A percentile compares a stretch with the other conserved stretches of the same genome.
Conservation (phyloP, 2,888 invertebrate species). For the Gonocerus acuteangulatus region DNA sequence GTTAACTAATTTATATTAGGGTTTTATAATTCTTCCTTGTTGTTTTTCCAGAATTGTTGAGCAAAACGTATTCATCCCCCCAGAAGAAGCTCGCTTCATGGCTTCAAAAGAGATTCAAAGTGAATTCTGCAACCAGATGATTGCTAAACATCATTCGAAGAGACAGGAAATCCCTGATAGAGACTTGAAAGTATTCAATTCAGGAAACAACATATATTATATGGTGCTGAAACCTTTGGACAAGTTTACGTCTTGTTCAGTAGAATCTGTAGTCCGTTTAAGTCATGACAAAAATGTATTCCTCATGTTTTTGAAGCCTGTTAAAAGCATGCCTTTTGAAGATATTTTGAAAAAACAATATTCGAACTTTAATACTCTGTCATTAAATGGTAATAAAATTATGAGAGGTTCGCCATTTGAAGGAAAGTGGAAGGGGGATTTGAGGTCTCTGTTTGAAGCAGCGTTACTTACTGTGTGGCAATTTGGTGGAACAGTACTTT, state of each 20-base stretch:
- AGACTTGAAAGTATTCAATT: conserved; percentile 16
- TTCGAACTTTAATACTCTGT: conserved; percentile 8
- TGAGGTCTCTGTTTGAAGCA: conserved; percentile 9
- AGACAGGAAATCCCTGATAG: conserved; percentile 19
- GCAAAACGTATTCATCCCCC: background rate
- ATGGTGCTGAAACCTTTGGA: conserved; percentile 13
- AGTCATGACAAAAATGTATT: conserved; percentile 14
- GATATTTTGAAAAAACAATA: background rate
- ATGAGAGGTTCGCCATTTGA: conserved; percentile 3
- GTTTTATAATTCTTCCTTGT: too few species aligned
- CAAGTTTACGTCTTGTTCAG: conserved; percentile 17
- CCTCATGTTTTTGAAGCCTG: conserved; percentile 8
- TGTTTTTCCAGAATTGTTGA: conserved; percentile 24
- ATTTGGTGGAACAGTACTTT: conserved; percentile 19
- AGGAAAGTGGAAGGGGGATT: conserved; percentile 12
- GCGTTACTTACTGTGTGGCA: conserved; percentile 18
- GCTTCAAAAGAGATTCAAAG: conserved; percentile 2
- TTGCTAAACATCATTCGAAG: conserved; percentile 9
- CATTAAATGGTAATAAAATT: conserved; percentile 1
- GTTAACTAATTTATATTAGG: too few species aligned
- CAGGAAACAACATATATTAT: conserved; percentile 23
- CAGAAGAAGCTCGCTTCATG: background rate
- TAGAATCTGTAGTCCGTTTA: conserved; percentile 11
- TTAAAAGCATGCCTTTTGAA: background rate
- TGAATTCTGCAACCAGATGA: conserved; percentile 23